Evolutionary conservation across 2,797 vertebrate species (phyloP), one percentile per base, ranked within the genome.

Genomic region (Schizopygopsis pylzovi): DNA sequence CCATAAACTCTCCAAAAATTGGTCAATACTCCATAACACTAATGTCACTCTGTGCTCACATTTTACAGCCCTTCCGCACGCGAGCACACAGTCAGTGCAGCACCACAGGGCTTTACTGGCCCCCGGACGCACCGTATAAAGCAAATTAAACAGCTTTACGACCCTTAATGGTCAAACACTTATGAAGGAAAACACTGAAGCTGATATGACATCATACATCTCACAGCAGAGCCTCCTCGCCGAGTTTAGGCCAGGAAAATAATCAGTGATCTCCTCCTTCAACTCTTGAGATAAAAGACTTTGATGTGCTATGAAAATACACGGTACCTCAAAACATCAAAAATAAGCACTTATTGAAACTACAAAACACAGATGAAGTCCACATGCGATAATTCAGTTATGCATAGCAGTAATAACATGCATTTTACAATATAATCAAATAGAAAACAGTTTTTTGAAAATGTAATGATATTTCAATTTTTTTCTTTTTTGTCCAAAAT

Each of bases 11-110:
- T 86, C 79, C 78, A 91, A 92, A 86, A 93, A 93, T 93, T 91
- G 92, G 93, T 95, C 94, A 95, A 95, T 95, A 95, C 93, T 93
- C 94, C 94, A 94, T 94, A 95, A 94, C 93, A 94, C 92, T 94
- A 93, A 94, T 93, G 93, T 94, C 94, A 93, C 91, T 92, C 91
- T 91, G 65, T 90, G 91, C 91, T 75, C 85, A 92, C 91, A 92
- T 94, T 93, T 91, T 94, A 83, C 56, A 61, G 68, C 92, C 91
- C 90, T 92, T 93, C 93, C 92, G 85, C 93, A 92, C 87, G 16
- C 85, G 83, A 91, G 76, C 92, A 91, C 92, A 90, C 92, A 87
- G 89, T 92, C 90, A 92, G 92, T 91, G 90, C 91, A 91, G 90
- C 88, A 90, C 89, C 25, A 13, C 91, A 90, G 90, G 93, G 79